Evolutionary conservation across 2,113 vertebrate genomes (phyloP).

Genomic region (Morone chrysops): DNA sequence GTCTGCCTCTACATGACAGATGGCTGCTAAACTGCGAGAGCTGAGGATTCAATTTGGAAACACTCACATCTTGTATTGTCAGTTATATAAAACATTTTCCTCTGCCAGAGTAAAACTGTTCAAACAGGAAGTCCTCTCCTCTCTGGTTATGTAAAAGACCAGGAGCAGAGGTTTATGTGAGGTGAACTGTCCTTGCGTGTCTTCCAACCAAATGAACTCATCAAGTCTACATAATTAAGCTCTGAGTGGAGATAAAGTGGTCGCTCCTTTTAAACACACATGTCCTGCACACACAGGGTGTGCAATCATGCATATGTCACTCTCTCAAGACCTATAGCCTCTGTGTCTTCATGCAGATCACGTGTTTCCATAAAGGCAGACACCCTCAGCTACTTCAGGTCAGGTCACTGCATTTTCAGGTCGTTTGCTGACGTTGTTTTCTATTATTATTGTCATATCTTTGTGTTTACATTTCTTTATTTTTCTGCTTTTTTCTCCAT

Average conservation of each 20-base stretch:
- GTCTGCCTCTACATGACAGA: conserved; percentile 5
- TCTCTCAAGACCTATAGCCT: neutral
- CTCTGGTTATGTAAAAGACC: conserved; percentile 8
- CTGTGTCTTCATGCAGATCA: conserved; percentile 15
- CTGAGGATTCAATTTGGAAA: conserved; percentile 17
- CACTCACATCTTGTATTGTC: neutral
- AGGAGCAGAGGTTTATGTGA: conserved; percentile 20
- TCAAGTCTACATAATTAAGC: conserved; percentile 24
- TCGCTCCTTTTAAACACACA: neutral
- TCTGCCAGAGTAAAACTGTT: neutral
- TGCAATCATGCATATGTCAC: conserved; percentile 6
- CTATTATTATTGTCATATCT: neutral
- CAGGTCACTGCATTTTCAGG: neutral
- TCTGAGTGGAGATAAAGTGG: neutral
- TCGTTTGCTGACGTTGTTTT: neutral
- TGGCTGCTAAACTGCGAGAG: conserved; percentile 10
- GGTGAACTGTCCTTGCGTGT: conserved; percentile 6
- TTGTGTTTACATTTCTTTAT: too few relatives aligned
- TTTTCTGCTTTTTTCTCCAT: too few relatives aligned
- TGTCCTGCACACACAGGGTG: neutral
- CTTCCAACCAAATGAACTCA: conserved; percentile 26
- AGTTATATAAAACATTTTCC: conserved; percentile 28
- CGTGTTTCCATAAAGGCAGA: neutral
- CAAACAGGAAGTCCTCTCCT: conserved; percentile 5
- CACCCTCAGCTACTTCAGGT: conserved; percentile 9